Evolutionary conservation across 1,140 invertebrate genomes (phyloP).

Genomic region (Whitmania pigra): DNA sequence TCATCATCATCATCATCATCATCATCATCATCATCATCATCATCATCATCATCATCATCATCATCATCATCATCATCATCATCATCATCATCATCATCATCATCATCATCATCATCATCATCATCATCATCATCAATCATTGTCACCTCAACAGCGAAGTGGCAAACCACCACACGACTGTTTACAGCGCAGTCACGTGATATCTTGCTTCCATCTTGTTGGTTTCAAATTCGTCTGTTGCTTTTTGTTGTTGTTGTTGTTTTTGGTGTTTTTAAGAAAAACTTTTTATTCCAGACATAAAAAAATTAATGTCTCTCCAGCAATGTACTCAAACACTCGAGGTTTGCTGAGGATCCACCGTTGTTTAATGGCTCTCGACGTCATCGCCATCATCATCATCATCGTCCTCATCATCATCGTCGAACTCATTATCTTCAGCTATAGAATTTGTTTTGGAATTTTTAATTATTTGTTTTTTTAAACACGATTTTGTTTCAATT

Average conservation of each 20-base stretch:
- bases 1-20: not conserved
- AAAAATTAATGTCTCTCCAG: too few species aligned
- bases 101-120: not conserved
- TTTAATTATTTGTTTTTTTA: not conserved
- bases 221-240: not conserved
- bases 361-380: too few species aligned
- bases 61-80: not conserved
- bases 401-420: not conserved
- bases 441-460: too few species aligned
- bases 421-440: not conserved
- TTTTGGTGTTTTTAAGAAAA: too few species aligned
- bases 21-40: not conserved
- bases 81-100: slow-evolving; percentile 4
- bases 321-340: too few species aligned
- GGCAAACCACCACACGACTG: not conserved
- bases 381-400: slow-evolving; percentile 3
- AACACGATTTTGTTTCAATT: too few species aligned
- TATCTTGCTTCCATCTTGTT: not conserved
- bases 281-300: too few species aligned
- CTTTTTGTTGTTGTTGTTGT: not conserved
- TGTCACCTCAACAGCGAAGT: not conserved
- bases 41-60: not conserved
- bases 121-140: slow-evolving; percentile 7
- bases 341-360: too few species aligned
- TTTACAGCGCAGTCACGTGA: not conserved